phyloP scores from a whole-genome alignment of 2,888 invertebrate species.

The Cantharis lateralis region DNA sequence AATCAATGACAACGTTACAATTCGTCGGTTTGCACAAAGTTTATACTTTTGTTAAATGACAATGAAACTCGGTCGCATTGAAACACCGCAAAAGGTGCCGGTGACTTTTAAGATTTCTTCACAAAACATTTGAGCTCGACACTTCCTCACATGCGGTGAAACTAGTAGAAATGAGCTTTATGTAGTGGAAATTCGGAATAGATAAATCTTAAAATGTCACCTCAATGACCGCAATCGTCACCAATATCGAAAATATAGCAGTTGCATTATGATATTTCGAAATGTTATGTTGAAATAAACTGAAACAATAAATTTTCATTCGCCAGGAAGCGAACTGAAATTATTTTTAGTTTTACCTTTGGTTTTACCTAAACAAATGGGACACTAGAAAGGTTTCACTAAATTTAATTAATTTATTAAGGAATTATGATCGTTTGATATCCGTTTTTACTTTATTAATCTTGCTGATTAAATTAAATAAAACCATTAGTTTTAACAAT shows the following conservation, averaged over 20 bases:
- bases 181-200: conserved; percentile 44
- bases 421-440: not conserved
- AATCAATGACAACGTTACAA: conserved; percentile 28
- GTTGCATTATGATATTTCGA: not conserved
- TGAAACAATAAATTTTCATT: not conserved
- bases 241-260: conserved; percentile 6
- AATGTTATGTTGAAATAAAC: not conserved
- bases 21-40: conserved; percentile 30
- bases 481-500: not conserved
- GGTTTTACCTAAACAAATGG: not conserved
- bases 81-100: conserved; percentile 39
- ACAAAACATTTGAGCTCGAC: conserved; percentile 42
- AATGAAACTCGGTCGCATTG: conserved; percentile 32
- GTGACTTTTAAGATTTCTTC: conserved; percentile 41
- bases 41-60: conserved; percentile 32
- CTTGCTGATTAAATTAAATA: not conserved
- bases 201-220: conserved; percentile 41
- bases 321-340: not conserved
- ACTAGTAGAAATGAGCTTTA: conserved; percentile 40
- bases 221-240: conserved; percentile 29
- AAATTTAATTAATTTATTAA: not conserved
- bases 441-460: not conserved
- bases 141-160: conserved; percentile 41
- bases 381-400: not conserved
- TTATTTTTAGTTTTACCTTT: not conserved